A percentile compares a stretch with the other conserved stretches of the same genome.
Evolutionary conservation across 2,888 invertebrate species (phyloP).

Genomic region (Idaea dimidiata): DNA sequence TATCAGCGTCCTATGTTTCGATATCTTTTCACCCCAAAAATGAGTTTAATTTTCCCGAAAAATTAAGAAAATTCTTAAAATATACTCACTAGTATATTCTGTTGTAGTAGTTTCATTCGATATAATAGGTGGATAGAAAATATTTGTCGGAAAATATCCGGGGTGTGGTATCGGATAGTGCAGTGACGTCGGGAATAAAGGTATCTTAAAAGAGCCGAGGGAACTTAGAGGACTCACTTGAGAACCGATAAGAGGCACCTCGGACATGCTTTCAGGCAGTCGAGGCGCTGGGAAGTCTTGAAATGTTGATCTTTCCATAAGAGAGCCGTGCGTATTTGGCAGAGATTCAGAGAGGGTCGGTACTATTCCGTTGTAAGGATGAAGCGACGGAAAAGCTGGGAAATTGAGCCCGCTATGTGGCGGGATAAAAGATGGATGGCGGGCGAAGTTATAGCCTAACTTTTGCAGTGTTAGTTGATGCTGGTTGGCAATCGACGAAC

Average conservation of each 20-base stretch:
- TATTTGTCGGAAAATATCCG: constrained; percentile 69
- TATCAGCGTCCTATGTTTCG: too few relatives aligned
- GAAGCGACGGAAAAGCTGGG: constrained; percentile 51
- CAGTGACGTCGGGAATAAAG: constrained; percentile 58
- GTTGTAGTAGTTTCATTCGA: constrained; percentile 47
- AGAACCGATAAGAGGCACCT: constrained; percentile 47
- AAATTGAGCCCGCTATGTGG: constrained; percentile 45
- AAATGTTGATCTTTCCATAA: constrained; percentile 51
- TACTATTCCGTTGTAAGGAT: constrained; percentile 44
- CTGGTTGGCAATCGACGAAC: constrained; percentile 65
- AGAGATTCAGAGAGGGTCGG: constrained; percentile 43
- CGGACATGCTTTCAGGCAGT: constrained; percentile 48
- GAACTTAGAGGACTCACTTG: constrained; percentile 46
- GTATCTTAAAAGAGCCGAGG: constrained; percentile 63
- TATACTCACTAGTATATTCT: constrained; percentile 46
- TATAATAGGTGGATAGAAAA: constrained; percentile 64
- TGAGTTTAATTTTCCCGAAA: too few relatives aligned
- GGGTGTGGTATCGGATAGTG: constrained; percentile 62
- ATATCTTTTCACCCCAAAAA: constrained; percentile 2
- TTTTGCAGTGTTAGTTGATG: constrained; percentile 71
- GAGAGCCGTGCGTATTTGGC: constrained; percentile 42
- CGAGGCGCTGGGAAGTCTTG: constrained; percentile 51
- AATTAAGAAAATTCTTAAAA: constrained; percentile 8
- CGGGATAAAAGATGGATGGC: constrained; percentile 50
- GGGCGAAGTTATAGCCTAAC: constrained; percentile 68